A percentile compares a stretch with the other conserved stretches of the same genome.
Conservation (phyloP, 2,888 invertebrate species). For the Dorcus hopei region DNA sequence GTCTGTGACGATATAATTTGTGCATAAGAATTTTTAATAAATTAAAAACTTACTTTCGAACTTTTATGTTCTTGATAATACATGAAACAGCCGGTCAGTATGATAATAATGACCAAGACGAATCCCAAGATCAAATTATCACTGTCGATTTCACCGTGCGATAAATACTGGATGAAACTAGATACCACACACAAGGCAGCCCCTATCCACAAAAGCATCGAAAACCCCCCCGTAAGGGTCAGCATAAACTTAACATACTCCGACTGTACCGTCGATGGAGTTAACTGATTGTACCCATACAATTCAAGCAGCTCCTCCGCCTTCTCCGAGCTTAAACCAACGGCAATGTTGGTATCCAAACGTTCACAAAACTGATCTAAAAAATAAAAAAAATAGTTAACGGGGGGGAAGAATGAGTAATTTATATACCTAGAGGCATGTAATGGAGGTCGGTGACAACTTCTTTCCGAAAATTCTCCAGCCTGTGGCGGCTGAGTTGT, state of each 20-base stretch:
- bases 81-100: constrained; percentile 69
- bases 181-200: constrained; percentile 68
- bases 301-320: constrained; percentile 58
- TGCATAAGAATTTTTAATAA: neutral
- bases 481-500: constrained; percentile 47
- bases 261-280: constrained; percentile 69
- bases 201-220: constrained; percentile 75
- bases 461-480: constrained; percentile 57
- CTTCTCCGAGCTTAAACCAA: constrained; percentile 59
- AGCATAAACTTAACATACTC: constrained; percentile 67
- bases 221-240: constrained; percentile 62
- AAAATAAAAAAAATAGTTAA: neutral
- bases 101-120: constrained; percentile 63
- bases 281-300: constrained; percentile 69
- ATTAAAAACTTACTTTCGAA: constrained; percentile 49
- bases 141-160: constrained; percentile 47
- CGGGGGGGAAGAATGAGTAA: neutral
- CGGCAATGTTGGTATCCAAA: constrained; percentile 43
- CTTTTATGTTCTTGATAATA: constrained; percentile 69
- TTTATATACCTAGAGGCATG: constrained; percentile 42
- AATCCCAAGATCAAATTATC: constrained; percentile 65
- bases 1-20: no score
- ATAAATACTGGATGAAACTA: constrained; percentile 48
- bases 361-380: constrained; percentile 44
- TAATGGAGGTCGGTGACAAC: constrained; percentile 57